Conservation (phyloP, 2,888 invertebrate genomes). For the Byasa hedistus region DNA sequence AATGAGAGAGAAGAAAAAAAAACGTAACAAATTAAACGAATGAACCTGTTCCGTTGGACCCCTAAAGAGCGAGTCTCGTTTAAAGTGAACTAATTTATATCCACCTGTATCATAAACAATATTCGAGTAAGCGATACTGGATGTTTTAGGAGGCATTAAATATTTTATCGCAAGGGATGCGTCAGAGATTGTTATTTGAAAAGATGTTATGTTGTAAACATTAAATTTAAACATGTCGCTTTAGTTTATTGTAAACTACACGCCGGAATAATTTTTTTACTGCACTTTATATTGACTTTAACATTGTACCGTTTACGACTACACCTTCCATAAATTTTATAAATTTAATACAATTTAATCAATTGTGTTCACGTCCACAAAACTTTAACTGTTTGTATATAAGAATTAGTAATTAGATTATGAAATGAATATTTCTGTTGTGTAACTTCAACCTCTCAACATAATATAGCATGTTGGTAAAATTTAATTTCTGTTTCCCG, state of each 20-base stretch:
- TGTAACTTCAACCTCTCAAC: too few relatives aligned
- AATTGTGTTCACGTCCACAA: not conserved
- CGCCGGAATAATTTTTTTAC: not conserved
- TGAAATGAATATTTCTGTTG: too few relatives aligned
- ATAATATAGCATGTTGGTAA: too few relatives aligned
- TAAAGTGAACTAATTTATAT: conserved; percentile 77
- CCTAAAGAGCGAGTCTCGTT: conserved; percentile 73
- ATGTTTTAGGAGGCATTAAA: conserved; percentile 54
- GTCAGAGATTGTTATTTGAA: conserved; percentile 42
- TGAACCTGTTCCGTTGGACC: conserved; percentile 73
- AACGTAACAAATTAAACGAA: conserved; percentile 74
- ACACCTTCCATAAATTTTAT: not conserved
- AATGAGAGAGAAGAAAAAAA: conserved; percentile 61
- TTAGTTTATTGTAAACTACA: conserved; percentile 3
- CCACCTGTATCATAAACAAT: conserved; percentile 73
- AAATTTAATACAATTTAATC: not conserved
- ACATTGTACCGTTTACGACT: not conserved
- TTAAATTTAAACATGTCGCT: conserved; percentile 39
- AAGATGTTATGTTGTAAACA: conserved; percentile 48
- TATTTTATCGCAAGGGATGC: conserved; percentile 51
- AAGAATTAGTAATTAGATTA: too few relatives aligned
- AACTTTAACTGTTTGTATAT: not conserved
- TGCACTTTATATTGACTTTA: not conserved
- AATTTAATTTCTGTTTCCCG: too few relatives aligned
- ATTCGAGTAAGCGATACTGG: conserved; percentile 52